Evolutionary conservation across 2,888 invertebrate species (phyloP).

Genomic region (Eupithecia inturbata): DNA sequence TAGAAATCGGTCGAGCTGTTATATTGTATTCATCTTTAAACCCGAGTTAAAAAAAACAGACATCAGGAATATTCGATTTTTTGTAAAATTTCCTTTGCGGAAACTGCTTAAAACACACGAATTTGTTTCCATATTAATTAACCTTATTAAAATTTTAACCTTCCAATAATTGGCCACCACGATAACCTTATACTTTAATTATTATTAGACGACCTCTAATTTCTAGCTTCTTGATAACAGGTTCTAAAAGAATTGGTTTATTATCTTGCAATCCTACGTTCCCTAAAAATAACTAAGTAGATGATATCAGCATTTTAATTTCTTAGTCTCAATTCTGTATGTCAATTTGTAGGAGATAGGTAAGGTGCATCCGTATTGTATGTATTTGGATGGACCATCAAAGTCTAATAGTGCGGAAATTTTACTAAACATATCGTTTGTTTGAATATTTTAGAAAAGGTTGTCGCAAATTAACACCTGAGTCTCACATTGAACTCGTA

Average conservation of each 20-base stretch:
- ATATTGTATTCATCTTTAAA: no score
- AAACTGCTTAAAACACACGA: background rate
- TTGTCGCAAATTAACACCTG: background rate
- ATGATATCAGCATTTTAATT: background rate
- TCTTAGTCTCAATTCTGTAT: background rate
- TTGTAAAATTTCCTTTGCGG: background rate
- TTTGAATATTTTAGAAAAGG: background rate
- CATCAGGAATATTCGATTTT: background rate
- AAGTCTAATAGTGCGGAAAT: background rate
- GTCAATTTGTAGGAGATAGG: background rate
- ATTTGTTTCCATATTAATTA: background rate
- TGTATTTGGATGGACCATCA: background rate
- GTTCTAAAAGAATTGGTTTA: slow-evolving; percentile 1
- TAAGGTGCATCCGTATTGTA: no score
- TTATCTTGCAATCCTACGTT: background rate
- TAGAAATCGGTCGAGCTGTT: no score
- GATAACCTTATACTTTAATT: background rate
- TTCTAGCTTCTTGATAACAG: background rate
- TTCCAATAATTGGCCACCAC: background rate
- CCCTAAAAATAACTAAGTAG: background rate
- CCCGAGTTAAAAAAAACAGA: no score
- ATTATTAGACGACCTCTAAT: background rate
- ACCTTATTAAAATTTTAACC: background rate
- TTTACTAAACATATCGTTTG: background rate
- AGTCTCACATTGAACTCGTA: background rate